Base-by-base conservation (phyloP, 1,140 invertebrate genomes). In the Microplitis mediator region DNA sequence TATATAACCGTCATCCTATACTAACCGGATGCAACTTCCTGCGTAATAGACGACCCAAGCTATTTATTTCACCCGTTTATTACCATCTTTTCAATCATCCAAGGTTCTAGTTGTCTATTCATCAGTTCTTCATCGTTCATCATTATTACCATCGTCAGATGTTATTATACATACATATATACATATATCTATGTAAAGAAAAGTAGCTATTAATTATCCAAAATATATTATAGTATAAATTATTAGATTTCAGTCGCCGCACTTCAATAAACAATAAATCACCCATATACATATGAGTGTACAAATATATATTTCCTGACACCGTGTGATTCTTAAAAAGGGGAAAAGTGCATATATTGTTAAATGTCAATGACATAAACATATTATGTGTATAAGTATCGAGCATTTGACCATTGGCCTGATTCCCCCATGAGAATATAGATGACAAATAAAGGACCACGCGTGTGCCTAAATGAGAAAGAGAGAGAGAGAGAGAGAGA, bases 21-120 rank as follows among this genome's bases (percentile, higher is more conserved):
- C 3, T 52, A 52, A 74, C 73, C 73, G 73, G 73, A 74, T 74
- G 64, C 54, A 60, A 74, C 73, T 71, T 74, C 73, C 73, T 71
- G 73, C 35, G 4, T 34, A 50, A 66, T 64, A 32, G n/a, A 16
- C 51, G n/a, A 69, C 56, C 56, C 14, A 60, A 69, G 54, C 35
- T 68, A 71, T 71, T 32, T 70, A 34, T 71, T 74, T 71, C 36
- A 74, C 68, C 64, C 73, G 54, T 62, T 74, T 67, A 74, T 66
- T 71, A 71, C 62, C 73, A 71, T 67, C 68, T 67, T 74, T 74
- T 68, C 36, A 32, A 70, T 66, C 35, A 13, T 35, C 35, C 52
- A 45, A 72, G 50, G 52, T 31, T 36, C 45, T 61, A 45, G 39
- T 45, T 45, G 39, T 45, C 39, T 45, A 45, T 45, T 45, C 39